Evolutionary conservation across 1,140 invertebrate genomes (phyloP), one percentile per base, ranked within the genome.

Genomic region (Epicauta chinensis): DNA sequence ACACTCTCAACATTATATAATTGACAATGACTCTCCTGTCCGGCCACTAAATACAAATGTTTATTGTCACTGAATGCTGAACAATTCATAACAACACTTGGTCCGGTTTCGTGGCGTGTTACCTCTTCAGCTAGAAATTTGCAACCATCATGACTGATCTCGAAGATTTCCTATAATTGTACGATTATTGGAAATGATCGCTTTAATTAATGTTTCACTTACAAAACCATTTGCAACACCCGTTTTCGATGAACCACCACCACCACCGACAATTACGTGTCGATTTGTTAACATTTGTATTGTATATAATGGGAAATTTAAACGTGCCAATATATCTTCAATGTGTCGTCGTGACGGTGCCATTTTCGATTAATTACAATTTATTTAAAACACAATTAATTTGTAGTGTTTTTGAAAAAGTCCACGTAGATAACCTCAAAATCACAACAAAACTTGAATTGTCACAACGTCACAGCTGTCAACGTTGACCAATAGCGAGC

Each of bases 221-320:
- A 90, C 93, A 77, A 98, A 93, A 72, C 91, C 90, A 81, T 98
- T 98, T 12, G 86, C 83, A 51, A 98, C 87, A 15, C 95, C 95
- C 36, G 93, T 97, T 74, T 94, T 97, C 13, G 92, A 86, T 12
- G 88, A 86, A 40, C 95, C 95, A 46, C 95, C 95, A 40, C 95
- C 95, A 36, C 95, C 95, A 55, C 89, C 93, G 23, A 98, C 91
- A 38, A 98, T 73, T 62, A 98, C 84, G 76, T 98, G 93, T 52
- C 92, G 81, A 73, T 87, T 91, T 16, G 90, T 92, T 29, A 98
- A 73, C 74, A 90, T 87, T 71, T 92, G 86, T 15, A 97, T 75
- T 1, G 86, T 85, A 70, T 97, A 98, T 13, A 94, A 75, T 0
- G 93, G 94, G 75, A 95, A 97, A 80, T 95, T 93, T 30, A 94